Evolutionary conservation across 2,113 vertebrate genomes (phyloP).

Genomic region (Xyliphius kryptos): DNA sequence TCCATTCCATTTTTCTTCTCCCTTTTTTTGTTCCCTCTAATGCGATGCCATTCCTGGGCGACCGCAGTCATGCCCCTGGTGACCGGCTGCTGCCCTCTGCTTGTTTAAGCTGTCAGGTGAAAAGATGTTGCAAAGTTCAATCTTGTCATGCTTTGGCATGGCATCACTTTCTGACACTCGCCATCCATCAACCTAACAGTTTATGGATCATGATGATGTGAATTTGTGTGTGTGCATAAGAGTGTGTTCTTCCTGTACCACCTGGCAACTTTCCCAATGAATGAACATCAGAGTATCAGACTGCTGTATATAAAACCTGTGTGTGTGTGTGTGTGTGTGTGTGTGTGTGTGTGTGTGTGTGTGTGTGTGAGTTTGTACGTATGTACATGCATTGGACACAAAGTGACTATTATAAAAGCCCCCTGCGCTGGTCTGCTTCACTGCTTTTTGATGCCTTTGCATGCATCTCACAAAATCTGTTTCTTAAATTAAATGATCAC

Average conservation of each 20-base stretch:
- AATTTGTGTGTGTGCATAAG: constrained; percentile 15
- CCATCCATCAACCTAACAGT: constrained; percentile 56
- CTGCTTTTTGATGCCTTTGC: no score
- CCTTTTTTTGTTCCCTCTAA: constrained; percentile 42
- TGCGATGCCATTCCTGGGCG: constrained; percentile 53
- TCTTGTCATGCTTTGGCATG: constrained; percentile 58
- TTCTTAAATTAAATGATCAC: no score
- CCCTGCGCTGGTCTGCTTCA: no score
- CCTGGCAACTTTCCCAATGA: not conserved
- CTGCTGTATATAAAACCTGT: no score
- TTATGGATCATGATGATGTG: constrained; percentile 47
- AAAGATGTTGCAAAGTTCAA: constrained; percentile 66
- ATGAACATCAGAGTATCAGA: no score
- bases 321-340: no score
- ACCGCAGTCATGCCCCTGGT: constrained; percentile 62
- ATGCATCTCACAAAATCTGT: no score
- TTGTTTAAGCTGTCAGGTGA: constrained; percentile 60
- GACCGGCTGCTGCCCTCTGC: constrained; percentile 64
- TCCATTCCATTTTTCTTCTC: constrained; percentile 14
- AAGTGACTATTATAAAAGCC: no score
- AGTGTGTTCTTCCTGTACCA: not conserved
- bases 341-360: no score
- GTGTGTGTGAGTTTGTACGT: no score
- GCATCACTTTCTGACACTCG: constrained; percentile 58
- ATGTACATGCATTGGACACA: no score